Base-by-base conservation (phyloP, 1,140 invertebrate genomes). In the Nixonia krombeini region DNA sequence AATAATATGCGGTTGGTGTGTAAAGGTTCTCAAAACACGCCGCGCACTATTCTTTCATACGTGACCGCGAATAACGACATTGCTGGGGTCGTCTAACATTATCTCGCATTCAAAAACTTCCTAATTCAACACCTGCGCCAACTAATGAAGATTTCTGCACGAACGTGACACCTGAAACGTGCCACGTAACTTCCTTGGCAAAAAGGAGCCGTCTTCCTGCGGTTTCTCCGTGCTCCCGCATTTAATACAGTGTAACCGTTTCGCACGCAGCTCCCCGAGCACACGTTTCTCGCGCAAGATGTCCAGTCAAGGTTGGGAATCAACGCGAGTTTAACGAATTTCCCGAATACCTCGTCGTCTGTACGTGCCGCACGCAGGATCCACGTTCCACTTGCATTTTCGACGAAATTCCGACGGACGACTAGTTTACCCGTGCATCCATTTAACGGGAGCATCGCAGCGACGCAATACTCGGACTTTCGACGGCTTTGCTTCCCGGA, bases 401-500 rank as follows among this genome's bases (percentile, higher is more conserved):
- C 13, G 25, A 46, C 25, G 7, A 46, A 46, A 46, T 46, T 46
- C 42, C 42, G 15, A n/a, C 9, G 16, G 9, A 18, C 42, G 10
- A 15, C 23, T 10, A 38, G 23, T 51, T 50, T 37, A 38, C 26
- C 35, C 44, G 45, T 35, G 16, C 35, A 37, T 40, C 31, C 13
- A 26, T 47, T 53, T 52, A 49, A 23, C 31, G 29, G 23, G 40
- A 21, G 35, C 40, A 45, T 16, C 21, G 29, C 10, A 15, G n/a
- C 18, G 10, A 55, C 18, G 46, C 59, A 51, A 59, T 25, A 38
- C 26, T 23, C 37, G 13, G 41, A n/a, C 33, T 52, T 52, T 37
- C 38, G 47, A 40, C 40, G 47, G 41, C 49, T 35, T 16, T 17
- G 21, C 45, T 65, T 58, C 29, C 38, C 31, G 40, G 62, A 65